Evolutionary conservation across 2,113 vertebrate genomes (phyloP).

Genomic region (Neomonachus schauinslandi): DNA sequence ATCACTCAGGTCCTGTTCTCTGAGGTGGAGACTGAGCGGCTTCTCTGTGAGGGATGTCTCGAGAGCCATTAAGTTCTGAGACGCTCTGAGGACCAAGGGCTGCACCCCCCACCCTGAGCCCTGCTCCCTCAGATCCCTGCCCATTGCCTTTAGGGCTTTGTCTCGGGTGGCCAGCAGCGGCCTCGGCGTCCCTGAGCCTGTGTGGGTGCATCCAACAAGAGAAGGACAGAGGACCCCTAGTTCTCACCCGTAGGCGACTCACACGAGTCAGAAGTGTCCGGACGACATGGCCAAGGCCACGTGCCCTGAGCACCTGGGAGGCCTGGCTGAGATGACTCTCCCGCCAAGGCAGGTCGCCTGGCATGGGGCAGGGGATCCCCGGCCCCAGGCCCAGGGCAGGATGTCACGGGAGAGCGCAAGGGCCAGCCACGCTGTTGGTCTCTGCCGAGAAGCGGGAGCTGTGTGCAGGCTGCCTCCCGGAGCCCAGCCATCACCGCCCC

Average conservation of each 20-base stretch:
- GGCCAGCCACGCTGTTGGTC: fast-evolving
- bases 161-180: neutral
- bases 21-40: neutral
- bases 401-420: neutral
- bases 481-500: neutral
- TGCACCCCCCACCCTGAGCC: neutral
- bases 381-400: neutral
- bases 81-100: neutral
- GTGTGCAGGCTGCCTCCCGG: neutral
- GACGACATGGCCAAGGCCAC: neutral
- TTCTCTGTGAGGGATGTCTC: neutral
- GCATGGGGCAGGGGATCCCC: neutral
- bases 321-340: neutral
- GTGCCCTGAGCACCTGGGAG: neutral
- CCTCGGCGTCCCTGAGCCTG: fast-evolving
- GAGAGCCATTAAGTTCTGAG: neutral
- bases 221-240: fast-evolving
- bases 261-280: too few relatives aligned
- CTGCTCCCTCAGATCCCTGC: neutral
- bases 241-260: neutral
- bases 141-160: neutral
- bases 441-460: neutral
- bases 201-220: fast-evolving
- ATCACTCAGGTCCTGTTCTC: neutral
- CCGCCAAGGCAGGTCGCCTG: neutral